Evolutionary conservation across 2,797 vertebrate genomes (phyloP).

Genomic region (Phalloptychus januarius): DNA sequence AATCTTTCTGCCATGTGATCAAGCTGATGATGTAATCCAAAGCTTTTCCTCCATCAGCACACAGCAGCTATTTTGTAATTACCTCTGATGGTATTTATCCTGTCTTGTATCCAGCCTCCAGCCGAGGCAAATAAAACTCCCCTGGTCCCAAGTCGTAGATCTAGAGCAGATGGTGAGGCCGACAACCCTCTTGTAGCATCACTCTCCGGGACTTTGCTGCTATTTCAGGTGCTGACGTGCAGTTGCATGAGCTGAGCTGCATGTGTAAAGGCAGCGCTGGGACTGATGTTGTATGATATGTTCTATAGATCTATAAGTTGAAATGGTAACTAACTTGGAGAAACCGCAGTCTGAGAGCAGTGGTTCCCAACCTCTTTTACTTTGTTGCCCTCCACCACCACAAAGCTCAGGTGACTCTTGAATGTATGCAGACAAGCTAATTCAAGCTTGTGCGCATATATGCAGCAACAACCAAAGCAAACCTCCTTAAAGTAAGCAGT

Average conservation of each 20-base stretch:
- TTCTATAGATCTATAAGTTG: constrained; percentile 66
- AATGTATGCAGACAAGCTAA: background rate
- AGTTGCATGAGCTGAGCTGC: constrained; percentile 51
- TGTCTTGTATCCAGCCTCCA: constrained; percentile 54
- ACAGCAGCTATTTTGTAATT: constrained; percentile 20
- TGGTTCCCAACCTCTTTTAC: background rate
- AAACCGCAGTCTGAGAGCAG: constrained; percentile 20
- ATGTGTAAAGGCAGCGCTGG: constrained; percentile 45
- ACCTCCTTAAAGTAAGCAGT: background rate
- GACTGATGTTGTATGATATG: constrained; percentile 63
- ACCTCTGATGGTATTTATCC: constrained; percentile 56
- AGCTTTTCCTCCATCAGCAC: constrained; percentile 56
- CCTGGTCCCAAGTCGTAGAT: constrained; percentile 46
- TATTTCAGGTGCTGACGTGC: constrained; percentile 71
- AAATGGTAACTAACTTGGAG: constrained; percentile 42
- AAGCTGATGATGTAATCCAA: constrained; percentile 50
- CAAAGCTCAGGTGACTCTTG: background rate
- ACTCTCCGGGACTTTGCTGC: constrained; percentile 58
- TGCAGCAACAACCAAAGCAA: background rate
- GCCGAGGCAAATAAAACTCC: constrained; percentile 41
- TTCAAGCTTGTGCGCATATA: background rate
- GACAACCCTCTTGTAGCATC: constrained; percentile 40
- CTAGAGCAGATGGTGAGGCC: constrained; percentile 66
- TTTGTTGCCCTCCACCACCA: background rate
- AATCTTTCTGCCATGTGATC: constrained; percentile 32